Base-by-base conservation (phyloP, 2,797 vertebrate species). In the Pseudochromis fuscus region DNA sequence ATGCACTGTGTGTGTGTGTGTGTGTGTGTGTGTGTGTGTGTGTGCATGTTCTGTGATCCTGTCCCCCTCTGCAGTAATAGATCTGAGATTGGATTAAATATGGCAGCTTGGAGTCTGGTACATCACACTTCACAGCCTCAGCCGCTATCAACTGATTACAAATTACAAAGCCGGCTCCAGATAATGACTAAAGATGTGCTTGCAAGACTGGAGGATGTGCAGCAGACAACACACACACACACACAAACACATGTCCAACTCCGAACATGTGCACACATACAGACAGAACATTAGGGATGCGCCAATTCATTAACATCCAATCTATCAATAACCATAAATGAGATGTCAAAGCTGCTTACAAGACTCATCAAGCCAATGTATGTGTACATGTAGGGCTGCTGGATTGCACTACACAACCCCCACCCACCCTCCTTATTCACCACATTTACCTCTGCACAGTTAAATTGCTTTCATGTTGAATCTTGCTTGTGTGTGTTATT, bases 81-180 rank as follows among this genome's bases (percentile, higher is more conserved):
- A 91, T 88, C 82, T 87, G 69, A 74, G 78, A 91, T 91, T 90
- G 82, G 87, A 94, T 94, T 93, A 93, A 90, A 89, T 86, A 90
- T 90, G 90, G 85, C 90, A 91, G 87, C 85, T 88, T 50, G 57
- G 79, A 91, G 90, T 89, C 92, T 91, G 88, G 84, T 81, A 87
- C 89, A 87, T 87, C 87, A 83, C 91, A 92, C 88, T 88, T 92
- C 85, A 87, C 89, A 91, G 88, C 76, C 83, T 68, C 85, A 75
- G 84, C 75, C 81, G 61, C 89, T 84, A 88, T 90, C 90, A 89
- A 79, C 88, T 89, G 89, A 93, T 90, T 92, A 86, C 85, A 90
- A 90, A 94, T 92, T 75, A 90, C 87, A 90, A 82, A 88, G 80
- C 67, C 25, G 64, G 81, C 90, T 86, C 85, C 78, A 74, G 80